A percentile compares a stretch with the other conserved stretches of the same genome.
Evolutionary conservation across 1,140 invertebrate species (phyloP).

Genomic region (Aphelenchoides fujianensis): DNA sequence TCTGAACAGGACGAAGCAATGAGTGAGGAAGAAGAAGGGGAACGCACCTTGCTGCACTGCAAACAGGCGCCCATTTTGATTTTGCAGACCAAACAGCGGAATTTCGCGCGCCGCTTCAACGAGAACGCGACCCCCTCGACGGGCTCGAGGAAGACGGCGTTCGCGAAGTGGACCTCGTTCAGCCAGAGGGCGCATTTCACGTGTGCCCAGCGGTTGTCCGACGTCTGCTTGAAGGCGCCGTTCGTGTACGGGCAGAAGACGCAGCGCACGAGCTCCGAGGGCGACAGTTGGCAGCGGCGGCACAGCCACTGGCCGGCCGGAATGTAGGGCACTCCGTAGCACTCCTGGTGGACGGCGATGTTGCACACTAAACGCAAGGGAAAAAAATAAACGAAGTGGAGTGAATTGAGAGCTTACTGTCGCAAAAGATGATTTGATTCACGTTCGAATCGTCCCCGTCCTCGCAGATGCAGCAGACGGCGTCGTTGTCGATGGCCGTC

Average conservation of each 20-base stretch:
- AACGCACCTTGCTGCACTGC: conserved; percentile 71
- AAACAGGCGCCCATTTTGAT: conserved; percentile 91
- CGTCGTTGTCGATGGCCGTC: conserved; percentile 38
- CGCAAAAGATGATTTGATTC: conserved; percentile 93
- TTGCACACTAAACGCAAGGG: conserved; percentile 45
- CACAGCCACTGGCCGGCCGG: conserved; percentile 98
- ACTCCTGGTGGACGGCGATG: conserved; percentile 70
- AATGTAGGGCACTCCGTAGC: conserved; percentile 97
- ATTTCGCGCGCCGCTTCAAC: conserved; percentile 85
- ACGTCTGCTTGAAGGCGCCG: conserved; percentile 97
- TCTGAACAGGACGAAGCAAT: too few relatives aligned
- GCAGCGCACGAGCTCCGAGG: conserved; percentile 89
- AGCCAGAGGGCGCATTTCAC: conserved; percentile 98
- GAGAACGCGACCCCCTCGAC: conserved; percentile 94
- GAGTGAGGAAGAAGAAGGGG: too few relatives aligned
- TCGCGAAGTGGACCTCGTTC: conserved; percentile 71
- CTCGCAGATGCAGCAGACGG: conserved; percentile 60
- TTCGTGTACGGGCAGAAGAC: conserved; percentile 94
- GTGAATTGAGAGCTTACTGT: conserved; percentile 81
- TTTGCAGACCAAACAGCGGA: conserved; percentile 94
- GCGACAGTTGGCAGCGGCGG: conserved; percentile 85
- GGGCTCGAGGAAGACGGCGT: conserved; percentile 70
- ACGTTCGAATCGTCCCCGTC: conserved; percentile 93
- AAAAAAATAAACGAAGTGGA: too few relatives aligned
- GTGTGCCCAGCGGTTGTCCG: conserved; percentile 91